Conservation (phyloP, 2,888 invertebrate species). For the Eupithecia abbreviata region DNA sequence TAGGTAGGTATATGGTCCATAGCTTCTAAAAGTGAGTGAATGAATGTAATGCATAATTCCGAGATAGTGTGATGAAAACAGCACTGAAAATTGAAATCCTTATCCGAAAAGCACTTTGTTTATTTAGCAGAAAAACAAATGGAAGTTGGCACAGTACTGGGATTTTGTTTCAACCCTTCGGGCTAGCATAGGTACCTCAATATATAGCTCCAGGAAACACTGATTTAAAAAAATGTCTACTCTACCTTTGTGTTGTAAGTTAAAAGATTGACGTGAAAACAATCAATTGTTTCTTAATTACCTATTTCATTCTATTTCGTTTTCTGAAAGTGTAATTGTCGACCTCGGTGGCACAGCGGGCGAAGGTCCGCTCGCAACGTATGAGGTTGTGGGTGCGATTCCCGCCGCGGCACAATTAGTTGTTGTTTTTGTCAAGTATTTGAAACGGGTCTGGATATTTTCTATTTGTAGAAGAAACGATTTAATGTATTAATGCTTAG, state of each 20-base stretch:
- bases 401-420: not conserved
- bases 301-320: not conserved
- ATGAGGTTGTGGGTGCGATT: not conserved
- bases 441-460: no score
- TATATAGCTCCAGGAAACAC: not conserved
- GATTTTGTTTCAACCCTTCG: conserved; percentile 10
- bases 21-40: not conserved
- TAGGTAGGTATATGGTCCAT: not conserved
- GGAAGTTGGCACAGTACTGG: not conserved
- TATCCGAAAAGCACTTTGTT: not conserved
- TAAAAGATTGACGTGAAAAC: not conserved
- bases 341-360: no score
- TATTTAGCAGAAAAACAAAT: conserved; percentile 9
- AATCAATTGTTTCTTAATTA: not conserved
- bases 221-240: not conserved
- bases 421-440: no score
- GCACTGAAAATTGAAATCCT: conserved; percentile 14
- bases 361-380: no score
- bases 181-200: not conserved
- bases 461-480: no score
- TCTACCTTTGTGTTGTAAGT: not conserved
- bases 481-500: no score
- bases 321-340: not conserved
- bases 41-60: not conserved
- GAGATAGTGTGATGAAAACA: not conserved